Conservation (phyloP, 2,888 invertebrate genomes). For the Sericinus montela region DNA sequence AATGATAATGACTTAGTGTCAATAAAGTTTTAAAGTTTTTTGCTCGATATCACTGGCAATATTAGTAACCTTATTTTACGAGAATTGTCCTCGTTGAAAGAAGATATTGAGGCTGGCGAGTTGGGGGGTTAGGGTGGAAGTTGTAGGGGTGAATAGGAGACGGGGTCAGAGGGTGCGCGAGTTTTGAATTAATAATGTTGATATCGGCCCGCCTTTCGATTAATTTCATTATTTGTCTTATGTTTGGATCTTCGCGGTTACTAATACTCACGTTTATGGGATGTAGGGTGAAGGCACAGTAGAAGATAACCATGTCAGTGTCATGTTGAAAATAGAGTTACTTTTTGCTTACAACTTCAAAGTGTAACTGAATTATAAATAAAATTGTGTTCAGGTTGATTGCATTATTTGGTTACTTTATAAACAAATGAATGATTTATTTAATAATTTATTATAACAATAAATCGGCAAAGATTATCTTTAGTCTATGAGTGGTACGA, state of each 20-base stretch:
- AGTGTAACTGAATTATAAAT: no score
- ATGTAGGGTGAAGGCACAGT: not conserved
- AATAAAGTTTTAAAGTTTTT: no score
- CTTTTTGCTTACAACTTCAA: no score
- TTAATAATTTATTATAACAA: no score
- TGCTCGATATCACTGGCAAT: slow-evolving; percentile 3
- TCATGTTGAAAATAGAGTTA: no score
- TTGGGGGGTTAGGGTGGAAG: slow-evolving; percentile 23
- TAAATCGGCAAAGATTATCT: no score
- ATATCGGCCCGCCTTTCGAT: slow-evolving; percentile 70
- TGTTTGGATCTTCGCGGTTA: slow-evolving; percentile 42
- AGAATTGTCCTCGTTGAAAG: slow-evolving; percentile 49
- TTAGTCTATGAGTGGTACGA: no score
- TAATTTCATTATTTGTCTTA: slow-evolving; percentile 74
- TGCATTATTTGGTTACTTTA: no score
- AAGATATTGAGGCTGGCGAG: slow-evolving; percentile 43
- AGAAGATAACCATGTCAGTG: not conserved
- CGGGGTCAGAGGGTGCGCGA: slow-evolving; percentile 39
- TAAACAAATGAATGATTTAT: no score
- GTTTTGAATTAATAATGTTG: slow-evolving; percentile 78
- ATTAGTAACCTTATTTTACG: slow-evolving; percentile 34
- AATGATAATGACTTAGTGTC: no score
- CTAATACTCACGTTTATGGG: slow-evolving; percentile 28
- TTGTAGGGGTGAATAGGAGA: slow-evolving; percentile 25
- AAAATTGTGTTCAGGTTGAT: no score